Percentiles rank a stretch among this genome's conserved stretches.
phyloP scores from a whole-genome alignment of 2,888 invertebrate species.

The Thereva unica region DNA sequence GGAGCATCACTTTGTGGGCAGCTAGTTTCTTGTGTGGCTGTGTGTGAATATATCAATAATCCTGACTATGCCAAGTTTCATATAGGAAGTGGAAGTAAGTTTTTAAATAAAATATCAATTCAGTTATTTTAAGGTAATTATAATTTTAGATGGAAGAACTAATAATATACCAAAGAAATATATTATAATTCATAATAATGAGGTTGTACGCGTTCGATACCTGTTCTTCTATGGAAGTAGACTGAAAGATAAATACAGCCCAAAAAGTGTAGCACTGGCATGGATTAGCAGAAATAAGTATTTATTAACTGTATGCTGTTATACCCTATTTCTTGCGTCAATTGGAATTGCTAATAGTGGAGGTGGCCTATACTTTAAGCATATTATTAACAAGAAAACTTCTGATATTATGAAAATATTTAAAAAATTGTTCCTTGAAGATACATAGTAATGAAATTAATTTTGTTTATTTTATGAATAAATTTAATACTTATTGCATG shows the following conservation, averaged over 20 bases:
- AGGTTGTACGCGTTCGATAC: conserved; percentile 74
- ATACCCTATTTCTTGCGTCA: conserved; percentile 66
- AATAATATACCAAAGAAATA: conserved; percentile 67
- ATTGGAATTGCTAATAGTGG: conserved; percentile 69
- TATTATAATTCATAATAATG: conserved; percentile 76
- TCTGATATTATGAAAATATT: conserved; percentile 10
- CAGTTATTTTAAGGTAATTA: background rate
- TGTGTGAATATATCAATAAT: conserved; percentile 80
- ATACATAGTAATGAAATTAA: background rate
- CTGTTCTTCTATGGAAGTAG: conserved; percentile 68
- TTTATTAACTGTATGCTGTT: conserved; percentile 66
- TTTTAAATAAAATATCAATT: background rate
- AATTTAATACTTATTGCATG: background rate
- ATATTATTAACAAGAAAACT: conserved; percentile 11
- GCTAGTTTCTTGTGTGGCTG: conserved; percentile 75
- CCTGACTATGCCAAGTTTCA: conserved; percentile 65
- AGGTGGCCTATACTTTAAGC: conserved; percentile 54
- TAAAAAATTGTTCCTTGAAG: conserved; percentile 12
- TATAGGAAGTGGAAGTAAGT: conserved; percentile 48
- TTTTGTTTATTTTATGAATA: no score
- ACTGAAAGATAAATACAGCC: conserved; percentile 42
- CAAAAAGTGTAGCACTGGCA: conserved; percentile 45
- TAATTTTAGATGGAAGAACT: conserved; percentile 41
- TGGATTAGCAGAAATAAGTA: conserved; percentile 68
- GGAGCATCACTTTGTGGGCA: conserved; percentile 74